Evolutionary conservation across 2,888 invertebrate genomes (phyloP), one percentile per base, ranked within the genome.

Genomic region (Brachycybe producta): DNA sequence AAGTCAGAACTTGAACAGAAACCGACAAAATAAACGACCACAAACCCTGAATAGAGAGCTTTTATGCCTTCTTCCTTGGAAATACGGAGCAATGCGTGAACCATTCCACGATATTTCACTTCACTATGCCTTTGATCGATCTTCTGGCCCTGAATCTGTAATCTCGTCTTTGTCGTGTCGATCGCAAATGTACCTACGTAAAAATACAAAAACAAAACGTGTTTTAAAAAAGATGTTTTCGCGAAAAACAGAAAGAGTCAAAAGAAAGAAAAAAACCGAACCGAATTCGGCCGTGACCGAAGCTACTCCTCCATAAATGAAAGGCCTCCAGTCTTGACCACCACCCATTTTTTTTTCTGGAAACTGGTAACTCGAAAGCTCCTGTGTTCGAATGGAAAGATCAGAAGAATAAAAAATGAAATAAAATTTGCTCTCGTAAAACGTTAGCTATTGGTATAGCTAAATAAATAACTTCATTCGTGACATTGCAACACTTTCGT

Each of bases 261-360:
- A n/a, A n/a, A n/a, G n/a, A n/a, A n/a, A n/a, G n/a, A n/a, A n/a
- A n/a, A n/a, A n/a, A n/a, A 19, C 35, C 35, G 32, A 73, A 91
- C 91, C 88, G 70, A 86, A 84, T 75, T 94, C 92, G 51, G 92
- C 92, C 59, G 84, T 79, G 61, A 90, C 86, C 57, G 91, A 90
- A 66, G 92, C 90, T 60, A 90, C 67, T 58, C 92, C 92, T 67
- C 92, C 92, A 73, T 88, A 92, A 62, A 91, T 74, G 73, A 92
- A 94, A 65, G 90, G 90, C 71, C 86, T 78, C 88, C 90, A 90
- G 70, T 86, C 83, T 19, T 46, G 34, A 13, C 21, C 32, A n/a
- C 49, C 49, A n/a, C n/a, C n/a, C n/a, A n/a, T n/a, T n/a, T n/a
- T n/a, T n/a, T n/a, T n/a, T n/a, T n/a, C n/a, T n/a, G n/a, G n/a